Evolutionary conservation across 2,888 invertebrate genomes (phyloP).

Genomic region (Melinopterus prodromus): DNA sequence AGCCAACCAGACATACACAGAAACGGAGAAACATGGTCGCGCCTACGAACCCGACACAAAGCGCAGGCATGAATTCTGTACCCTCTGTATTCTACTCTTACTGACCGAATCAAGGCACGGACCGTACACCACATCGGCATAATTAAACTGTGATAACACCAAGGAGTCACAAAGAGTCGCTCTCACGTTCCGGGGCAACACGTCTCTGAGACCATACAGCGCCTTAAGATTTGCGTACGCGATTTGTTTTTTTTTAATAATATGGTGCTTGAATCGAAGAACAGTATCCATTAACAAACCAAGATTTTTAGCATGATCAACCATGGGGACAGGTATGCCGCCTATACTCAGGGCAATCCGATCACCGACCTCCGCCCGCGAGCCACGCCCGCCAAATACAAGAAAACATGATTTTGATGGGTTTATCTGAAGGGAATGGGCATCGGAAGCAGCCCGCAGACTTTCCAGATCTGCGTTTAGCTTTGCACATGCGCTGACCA

Average conservation of each 20-base stretch:
- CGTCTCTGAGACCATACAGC: constrained; percentile 14
- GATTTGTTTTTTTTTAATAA: background rate
- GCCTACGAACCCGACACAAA: constrained; percentile 6
- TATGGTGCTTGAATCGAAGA: constrained; percentile 20
- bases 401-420: constrained; percentile 4
- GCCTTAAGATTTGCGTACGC: constrained; percentile 19
- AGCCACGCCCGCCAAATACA: background rate
- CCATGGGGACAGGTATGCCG: constrained; percentile 9
- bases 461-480: background rate
- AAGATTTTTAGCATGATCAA: constrained; percentile 12
- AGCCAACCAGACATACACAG: background rate
- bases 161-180: constrained; percentile 18
- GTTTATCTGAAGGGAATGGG: background rate
- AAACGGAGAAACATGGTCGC: background rate
- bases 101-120: constrained; percentile 13
- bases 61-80: constrained; percentile 9
- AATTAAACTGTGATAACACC: constrained; percentile 22
- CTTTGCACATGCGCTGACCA: background rate
- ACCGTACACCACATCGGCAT: constrained; percentile 25
- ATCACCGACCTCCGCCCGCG: background rate
- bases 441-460: background rate
- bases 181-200: background rate
- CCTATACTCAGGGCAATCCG: too few relatives aligned
- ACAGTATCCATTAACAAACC: constrained; percentile 12
- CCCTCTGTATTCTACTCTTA: constrained; percentile 5